Conservation (phyloP, 2,888 invertebrate species). For the Hymenopus coronatus region DNA sequence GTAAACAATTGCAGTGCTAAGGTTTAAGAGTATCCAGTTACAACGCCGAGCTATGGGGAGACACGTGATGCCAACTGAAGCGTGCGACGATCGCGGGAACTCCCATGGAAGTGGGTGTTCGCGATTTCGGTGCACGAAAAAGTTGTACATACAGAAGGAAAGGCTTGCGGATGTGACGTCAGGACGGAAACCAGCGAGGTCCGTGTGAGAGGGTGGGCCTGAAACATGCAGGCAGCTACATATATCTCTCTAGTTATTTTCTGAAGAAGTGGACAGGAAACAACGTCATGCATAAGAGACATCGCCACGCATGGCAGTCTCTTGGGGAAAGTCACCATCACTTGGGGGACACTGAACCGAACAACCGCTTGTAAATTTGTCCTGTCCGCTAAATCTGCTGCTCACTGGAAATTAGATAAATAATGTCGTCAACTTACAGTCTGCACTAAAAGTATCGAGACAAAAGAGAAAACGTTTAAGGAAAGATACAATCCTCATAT, state of each 20-base stretch:
- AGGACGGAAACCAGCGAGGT: not conserved
- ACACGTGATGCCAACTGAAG: not conserved
- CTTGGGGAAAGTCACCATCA: not conserved
- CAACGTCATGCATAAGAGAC: not conserved
- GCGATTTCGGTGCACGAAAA: not conserved
- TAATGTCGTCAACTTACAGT: not conserved
- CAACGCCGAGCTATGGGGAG: not conserved
- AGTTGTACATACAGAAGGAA: not conserved
- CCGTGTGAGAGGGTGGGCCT: not conserved
- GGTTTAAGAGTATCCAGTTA: not conserved
- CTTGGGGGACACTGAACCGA: not conserved
- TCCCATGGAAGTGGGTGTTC: not conserved
- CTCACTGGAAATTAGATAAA: not conserved
- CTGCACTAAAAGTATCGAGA: no score
- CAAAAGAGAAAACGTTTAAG: no score
- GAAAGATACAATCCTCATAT: no score
- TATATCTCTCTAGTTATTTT: not conserved
- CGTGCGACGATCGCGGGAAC: not conserved
- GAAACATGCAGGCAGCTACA: not conserved
- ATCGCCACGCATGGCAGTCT: not conserved
- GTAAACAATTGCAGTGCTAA: not conserved
- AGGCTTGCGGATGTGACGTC: not conserved
- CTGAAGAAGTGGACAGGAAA: constrained; percentile 4
- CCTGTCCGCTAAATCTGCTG: not conserved
- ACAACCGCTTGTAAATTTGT: not conserved